Conservation (phyloP, 1,140 invertebrate species). For the Aphaenogaster rudis region DNA sequence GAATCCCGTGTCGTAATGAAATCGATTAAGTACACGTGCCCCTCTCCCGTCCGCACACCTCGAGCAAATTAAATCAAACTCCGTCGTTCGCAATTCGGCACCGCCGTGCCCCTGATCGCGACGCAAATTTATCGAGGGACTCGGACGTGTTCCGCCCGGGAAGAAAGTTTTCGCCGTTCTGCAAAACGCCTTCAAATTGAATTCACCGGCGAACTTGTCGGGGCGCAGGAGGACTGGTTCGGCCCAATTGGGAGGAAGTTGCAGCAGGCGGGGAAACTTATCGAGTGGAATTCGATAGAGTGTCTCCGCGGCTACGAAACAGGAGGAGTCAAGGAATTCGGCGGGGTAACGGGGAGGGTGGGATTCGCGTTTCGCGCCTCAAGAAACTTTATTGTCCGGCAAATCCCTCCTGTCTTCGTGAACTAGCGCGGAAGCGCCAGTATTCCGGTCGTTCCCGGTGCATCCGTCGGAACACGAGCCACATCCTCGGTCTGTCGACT, state of each 20-base stretch:
- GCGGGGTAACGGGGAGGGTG: not conserved
- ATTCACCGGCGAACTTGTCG: conserved; percentile 29
- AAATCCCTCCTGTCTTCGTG: conserved; percentile 12
- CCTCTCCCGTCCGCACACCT: not conserved
- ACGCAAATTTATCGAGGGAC: conserved; percentile 14
- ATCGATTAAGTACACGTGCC: not conserved
- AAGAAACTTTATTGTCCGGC: conserved; percentile 4
- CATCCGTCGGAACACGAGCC: not conserved
- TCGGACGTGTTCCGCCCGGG: not conserved
- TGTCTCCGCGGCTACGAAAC: not conserved
- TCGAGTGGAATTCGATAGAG: conserved; percentile 32
- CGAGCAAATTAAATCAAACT: conserved; percentile 48
- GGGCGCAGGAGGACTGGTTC: not conserved
- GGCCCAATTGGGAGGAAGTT: conserved; percentile 17
- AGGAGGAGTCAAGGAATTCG: conserved; percentile 35
- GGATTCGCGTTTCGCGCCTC: not conserved
- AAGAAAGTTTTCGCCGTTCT: conserved; percentile 30
- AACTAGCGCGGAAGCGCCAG: no score
- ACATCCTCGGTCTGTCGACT: not conserved
- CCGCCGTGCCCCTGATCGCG: not conserved
- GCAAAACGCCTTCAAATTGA: conserved; percentile 44
- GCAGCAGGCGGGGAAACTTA: conserved; percentile 19
- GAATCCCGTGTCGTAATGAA: conserved; percentile 30
- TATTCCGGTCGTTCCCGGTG: not conserved
- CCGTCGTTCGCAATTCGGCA: not conserved